Evolutionary conservation across 2,797 vertebrate genomes (phyloP).

Genomic region (Sciaenops ocellatus): DNA sequence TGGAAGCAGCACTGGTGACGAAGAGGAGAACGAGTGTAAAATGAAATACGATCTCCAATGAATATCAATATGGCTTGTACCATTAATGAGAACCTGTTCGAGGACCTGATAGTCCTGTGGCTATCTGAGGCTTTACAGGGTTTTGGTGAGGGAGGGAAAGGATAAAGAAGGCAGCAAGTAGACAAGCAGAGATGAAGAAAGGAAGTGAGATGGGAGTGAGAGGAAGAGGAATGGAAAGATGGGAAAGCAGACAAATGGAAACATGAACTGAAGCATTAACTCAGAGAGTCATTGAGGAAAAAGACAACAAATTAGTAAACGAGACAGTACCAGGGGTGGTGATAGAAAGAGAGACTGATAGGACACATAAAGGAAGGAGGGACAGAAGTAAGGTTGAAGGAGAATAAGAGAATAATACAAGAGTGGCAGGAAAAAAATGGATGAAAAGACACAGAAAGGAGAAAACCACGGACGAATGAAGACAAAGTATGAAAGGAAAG

Average conservation of each 20-base stretch:
- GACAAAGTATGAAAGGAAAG: not conserved
- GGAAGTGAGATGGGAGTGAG: not conserved
- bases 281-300: conserved; percentile 10
- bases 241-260: conserved; percentile 6
- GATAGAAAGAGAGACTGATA: not conserved
- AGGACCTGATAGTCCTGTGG: conserved; percentile 55
- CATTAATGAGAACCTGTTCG: conserved; percentile 57
- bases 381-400: not conserved
- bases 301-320: conserved; percentile 1
- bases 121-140: conserved; percentile 42
- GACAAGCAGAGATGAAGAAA: conserved; percentile 9
- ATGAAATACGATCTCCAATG: conserved; percentile 61
- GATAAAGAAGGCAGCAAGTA: conserved; percentile 4
- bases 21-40: conserved; percentile 40
- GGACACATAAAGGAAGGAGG: not conserved
- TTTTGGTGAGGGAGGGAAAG: conserved; percentile 27
- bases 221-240: not conserved
- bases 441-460: not conserved
- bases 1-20: conserved; percentile 30
- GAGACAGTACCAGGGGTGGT: conserved; percentile 2
- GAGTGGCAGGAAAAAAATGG: not conserved
- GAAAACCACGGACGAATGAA: not conserved
- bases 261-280: conserved; percentile 18
- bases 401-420: not conserved
- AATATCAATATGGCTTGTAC: conserved; percentile 55